Evolutionary conservation across 2,888 invertebrate species (phyloP), one percentile per base, ranked within the genome.

Genomic region (Zele albiditarsus): DNA sequence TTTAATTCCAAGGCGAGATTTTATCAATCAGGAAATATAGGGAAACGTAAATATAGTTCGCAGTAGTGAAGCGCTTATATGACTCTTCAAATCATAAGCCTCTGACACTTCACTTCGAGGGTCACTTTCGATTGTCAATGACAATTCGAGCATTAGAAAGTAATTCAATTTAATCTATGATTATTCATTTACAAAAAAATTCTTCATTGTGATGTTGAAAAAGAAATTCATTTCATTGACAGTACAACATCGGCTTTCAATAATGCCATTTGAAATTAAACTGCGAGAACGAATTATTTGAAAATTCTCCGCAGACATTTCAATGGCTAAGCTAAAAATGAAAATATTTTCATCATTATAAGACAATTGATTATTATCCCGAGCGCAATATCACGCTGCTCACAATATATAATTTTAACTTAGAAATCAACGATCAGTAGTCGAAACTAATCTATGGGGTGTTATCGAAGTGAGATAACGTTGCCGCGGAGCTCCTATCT

Each of bases 401-500:
- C 31, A 12, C 27, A 57, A 38, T 25, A 20, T 31, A 23, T 62
- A 60, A 33, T 74, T 71, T 57, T 62, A 73, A 81, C 74, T 82
- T 77, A 78, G 79, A 79, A 79, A 80, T 80, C 80, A 78, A 78
- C 71, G 79, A 76, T 80, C 82, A 76, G 87, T 86, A 86, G 87
- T 86, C 84, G 80, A 85, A 84, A 80, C 84, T 86, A 86, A 86
- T 86, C 82, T 86, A 85, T 84, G 84, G 82, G 81, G 80, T 85
- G 83, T 86, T 86, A 86, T 86, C 86, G 79, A 80, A 75, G 75
- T 53, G 53, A 85, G 89, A 89, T 89, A 89, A 88, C 79, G 88
- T 88, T 86, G 86, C 86, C 86, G 53, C 20, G 76, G 84, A 87
- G 88, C 81, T 84, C 85, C 88, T 88, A 88, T 88, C 89, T 84